phyloP scores from a whole-genome alignment of 1,140 invertebrate species.

The Drosophila mojavensis region DNA sequence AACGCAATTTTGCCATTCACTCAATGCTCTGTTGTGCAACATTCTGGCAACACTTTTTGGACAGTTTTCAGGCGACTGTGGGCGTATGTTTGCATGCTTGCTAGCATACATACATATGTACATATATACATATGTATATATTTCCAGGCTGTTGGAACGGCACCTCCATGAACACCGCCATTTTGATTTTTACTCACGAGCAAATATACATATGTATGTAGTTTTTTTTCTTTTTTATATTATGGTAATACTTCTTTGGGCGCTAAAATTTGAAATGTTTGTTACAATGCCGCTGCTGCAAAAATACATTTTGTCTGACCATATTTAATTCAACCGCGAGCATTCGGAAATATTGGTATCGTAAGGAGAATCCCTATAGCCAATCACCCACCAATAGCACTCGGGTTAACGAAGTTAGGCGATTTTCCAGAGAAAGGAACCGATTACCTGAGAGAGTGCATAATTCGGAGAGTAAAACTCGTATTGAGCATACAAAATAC shows the following conservation, averaged over 20 bases:
- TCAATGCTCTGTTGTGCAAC: conserved; percentile 5
- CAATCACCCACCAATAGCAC: conserved; percentile 27
- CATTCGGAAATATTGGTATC: neutral
- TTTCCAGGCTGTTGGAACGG: conserved; percentile 14
- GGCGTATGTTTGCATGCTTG: conserved; percentile 9
- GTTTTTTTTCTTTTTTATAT: neutral
- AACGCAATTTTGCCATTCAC: conserved; percentile 32
- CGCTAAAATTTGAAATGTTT: conserved; percentile 8
- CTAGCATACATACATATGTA: neutral
- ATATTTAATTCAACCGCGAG: conserved; percentile 2
- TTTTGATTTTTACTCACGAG: conserved; percentile 7
- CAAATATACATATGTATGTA: too few relatives aligned
- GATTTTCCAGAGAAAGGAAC: conserved; percentile 30
- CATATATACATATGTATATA: neutral
- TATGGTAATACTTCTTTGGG: neutral
- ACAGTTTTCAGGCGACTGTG: neutral
- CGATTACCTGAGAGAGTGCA: conserved; percentile 21
- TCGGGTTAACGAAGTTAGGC: conserved; percentile 15
- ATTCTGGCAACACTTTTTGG: conserved; percentile 40
- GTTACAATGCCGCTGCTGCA: neutral
- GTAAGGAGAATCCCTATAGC: conserved; percentile 20
- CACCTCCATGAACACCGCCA: conserved; percentile 3
- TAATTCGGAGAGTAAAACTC: conserved; percentile 5
- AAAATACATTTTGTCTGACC: neutral
- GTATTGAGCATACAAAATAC: conserved; percentile 14